These are phyloP conservation scores for Hydropsyche betteni DNA, from an alignment of 2,888 invertebrate species.

Conservation along the genomic window DNA sequence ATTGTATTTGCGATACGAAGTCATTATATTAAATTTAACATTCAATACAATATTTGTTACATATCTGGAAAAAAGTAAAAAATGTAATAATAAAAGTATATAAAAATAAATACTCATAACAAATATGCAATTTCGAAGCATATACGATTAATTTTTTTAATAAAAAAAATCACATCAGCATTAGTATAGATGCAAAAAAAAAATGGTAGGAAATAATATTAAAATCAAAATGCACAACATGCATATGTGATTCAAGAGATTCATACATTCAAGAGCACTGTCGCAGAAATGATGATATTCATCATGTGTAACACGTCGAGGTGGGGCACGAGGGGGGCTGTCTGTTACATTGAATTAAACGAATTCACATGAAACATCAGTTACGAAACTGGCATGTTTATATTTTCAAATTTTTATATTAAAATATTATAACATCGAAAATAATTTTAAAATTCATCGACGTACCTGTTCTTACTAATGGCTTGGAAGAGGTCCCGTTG, in stretches of 20 bases:
- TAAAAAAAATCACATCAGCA: no score
- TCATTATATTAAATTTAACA: no score
- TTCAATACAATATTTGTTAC: no score
- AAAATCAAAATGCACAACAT: neutral
- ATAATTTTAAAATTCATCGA: neutral
- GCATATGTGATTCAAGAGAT: neutral
- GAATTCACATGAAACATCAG: neutral
- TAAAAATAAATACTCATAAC: no score
- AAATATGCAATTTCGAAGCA: no score
- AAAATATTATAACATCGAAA: neutral
- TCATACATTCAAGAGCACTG: slow-evolving; percentile 81
- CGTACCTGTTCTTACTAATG: slow-evolving; percentile 66
- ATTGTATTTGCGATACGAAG: no score
- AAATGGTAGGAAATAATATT: no score
- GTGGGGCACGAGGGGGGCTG: slow-evolving; percentile 62
- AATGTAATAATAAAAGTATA: no score
- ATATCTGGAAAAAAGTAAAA: no score
- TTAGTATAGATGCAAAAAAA: no score
- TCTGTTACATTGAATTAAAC: slow-evolving; percentile 39
- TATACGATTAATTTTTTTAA: no score
- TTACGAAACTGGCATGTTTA: neutral
- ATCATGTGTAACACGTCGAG: slow-evolving; percentile 72
- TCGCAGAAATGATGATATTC: slow-evolving; percentile 84
- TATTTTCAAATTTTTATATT: neutral
- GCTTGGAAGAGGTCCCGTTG: slow-evolving; percentile 57